Evolutionary conservation across 2,888 invertebrate species (phyloP).

Genomic region (Trichogramma evanescens): DNA sequence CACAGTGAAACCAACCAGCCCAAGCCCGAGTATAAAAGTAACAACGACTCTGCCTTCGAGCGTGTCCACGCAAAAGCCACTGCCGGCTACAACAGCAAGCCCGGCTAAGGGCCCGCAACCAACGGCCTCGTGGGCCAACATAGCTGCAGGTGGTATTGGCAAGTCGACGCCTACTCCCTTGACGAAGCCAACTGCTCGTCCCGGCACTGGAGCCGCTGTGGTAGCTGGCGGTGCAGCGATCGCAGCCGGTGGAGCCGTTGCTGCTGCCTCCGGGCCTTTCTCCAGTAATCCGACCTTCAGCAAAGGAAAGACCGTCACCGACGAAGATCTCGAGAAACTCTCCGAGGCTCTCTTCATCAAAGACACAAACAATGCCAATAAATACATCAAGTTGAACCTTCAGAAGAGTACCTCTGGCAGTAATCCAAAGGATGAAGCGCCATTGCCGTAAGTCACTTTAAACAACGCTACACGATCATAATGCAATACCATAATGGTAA

Average conservation of each 20-base stretch:
- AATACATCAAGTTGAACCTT: conserved; percentile 62
- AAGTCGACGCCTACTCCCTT: conserved; percentile 27
- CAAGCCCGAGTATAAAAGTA: too few relatives aligned
- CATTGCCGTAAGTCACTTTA: conserved; percentile 60
- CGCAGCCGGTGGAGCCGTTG: conserved; percentile 24
- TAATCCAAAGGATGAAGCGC: conserved; percentile 64
- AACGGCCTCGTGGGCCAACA: conserved; percentile 32
- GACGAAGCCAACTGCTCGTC: too few relatives aligned
- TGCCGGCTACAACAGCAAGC: conserved; percentile 3
- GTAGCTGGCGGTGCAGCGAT: conserved; percentile 24
- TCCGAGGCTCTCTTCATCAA: conserved; percentile 66
- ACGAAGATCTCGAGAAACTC: conserved; percentile 60
- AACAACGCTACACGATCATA: not conserved
- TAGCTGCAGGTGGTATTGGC: conserved; percentile 28
- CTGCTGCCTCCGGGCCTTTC: conserved; percentile 21
- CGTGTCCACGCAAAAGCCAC: not conserved
- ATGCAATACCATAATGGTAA: not conserved
- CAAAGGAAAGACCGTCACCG: conserved; percentile 50
- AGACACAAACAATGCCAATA: conserved; percentile 68
- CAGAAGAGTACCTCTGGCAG: conserved; percentile 69
- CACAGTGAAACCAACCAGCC: too few relatives aligned
- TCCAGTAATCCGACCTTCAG: conserved; percentile 41
- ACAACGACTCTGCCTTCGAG: too few relatives aligned
- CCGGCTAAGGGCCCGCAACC: conserved; percentile 4
- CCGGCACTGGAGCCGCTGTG: conserved; percentile 12